Evolutionary conservation across 2,797 vertebrate species (phyloP).

Genomic region (Argya squamiceps): DNA sequence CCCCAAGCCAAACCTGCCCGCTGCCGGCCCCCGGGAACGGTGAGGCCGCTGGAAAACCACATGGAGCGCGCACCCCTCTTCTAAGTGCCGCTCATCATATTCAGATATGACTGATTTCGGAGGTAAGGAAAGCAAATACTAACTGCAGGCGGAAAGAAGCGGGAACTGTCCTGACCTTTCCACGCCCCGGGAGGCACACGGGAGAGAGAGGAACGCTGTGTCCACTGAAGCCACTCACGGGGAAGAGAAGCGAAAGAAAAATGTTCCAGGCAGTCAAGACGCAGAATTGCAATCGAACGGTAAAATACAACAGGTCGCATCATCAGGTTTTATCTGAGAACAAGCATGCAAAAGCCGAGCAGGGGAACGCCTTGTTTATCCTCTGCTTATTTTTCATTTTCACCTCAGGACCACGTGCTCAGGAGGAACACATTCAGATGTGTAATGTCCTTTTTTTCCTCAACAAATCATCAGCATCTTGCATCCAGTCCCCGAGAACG

Average conservation of each 20-base stretch:
- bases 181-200: rapidly evolving
- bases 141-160: neutral
- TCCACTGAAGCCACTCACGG: neutral
- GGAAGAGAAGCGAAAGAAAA: rapidly evolving
- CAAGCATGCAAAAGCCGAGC: neutral
- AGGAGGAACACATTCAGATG: neutral
- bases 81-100: neutral
- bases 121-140: neutral
- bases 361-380: neutral
- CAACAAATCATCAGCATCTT: neutral
- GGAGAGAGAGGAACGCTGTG: rapidly evolving
- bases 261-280: neutral
- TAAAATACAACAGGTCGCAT: neutral
- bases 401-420: rapidly evolving
- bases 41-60: neutral
- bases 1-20: too few species aligned
- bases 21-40: neutral
- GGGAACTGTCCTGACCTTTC: too few species aligned
- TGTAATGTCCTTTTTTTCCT: neutral
- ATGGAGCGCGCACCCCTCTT: too few species aligned
- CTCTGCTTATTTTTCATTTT: neutral
- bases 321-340: neutral
- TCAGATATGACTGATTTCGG: neutral
- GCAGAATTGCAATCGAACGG: rapidly evolving
- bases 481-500: rapidly evolving